Base-by-base conservation (phyloP, 2,113 vertebrate species). In the Glaucidium brasilianum region DNA sequence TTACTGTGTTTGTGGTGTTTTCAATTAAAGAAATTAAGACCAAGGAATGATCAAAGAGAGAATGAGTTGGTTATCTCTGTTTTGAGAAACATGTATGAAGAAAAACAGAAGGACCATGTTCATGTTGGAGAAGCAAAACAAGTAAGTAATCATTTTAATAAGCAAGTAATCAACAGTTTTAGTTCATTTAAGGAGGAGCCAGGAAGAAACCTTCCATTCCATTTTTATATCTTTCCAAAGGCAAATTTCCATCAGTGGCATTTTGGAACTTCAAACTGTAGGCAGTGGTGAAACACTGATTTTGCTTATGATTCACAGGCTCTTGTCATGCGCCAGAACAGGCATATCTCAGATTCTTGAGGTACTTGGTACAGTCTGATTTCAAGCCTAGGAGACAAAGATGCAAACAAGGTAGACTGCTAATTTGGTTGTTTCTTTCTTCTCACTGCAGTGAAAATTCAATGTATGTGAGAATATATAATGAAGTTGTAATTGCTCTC, bases 21-120 rank as follows among this genome's bases (percentile, higher is more conserved):
- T 67, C 21, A 74, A 72, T 76, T 96, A 60, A 97, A 99, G 99
- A 99, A 98, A 98, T 97, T 99, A 92, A 98, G 98, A 82, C 99
- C 99, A 53, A 99, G 98, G 94, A 98, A 98, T 39, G 99, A 99
- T 41, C 99, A 99, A 93, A 98, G 99, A 90, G 99, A 99, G 94
- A 99, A 99, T 85, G 99, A 99, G 93, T 62, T 99, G 59, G 94
- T 99, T 88, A 98, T 99, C 94, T 98, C 98, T 75, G 97, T 98
- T 84, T 94, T 99, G 95, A 98, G 99, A 93, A 96, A 96, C 77
- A 93, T 99, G 45, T 99, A 99, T 96, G 99, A 99, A 93, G 99
- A 99, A 92, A 99, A 98, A 73, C 99, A 99, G 94, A 99, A 98
- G 91, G 98, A 94, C 75, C 99, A 99, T 66, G 52, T 97, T 77